Evolutionary conservation across 2,888 invertebrate species (phyloP), one percentile per base, ranked within the genome.

Genomic region (Acrobasis suavella): DNA sequence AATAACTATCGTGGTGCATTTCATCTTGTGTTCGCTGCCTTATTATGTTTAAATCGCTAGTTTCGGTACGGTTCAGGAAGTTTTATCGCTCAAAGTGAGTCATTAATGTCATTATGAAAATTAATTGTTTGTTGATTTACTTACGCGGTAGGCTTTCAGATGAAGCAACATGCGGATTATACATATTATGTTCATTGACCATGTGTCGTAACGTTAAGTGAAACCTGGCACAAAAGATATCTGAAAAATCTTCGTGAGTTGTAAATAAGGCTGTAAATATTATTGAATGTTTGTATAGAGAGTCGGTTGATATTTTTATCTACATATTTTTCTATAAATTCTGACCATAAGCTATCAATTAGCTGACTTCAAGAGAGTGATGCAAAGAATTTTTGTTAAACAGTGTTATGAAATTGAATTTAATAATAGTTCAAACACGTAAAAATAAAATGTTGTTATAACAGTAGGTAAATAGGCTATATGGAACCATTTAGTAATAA

Each of bases 291-390:
- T 79, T 89, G 87, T 90, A 89, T 85, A 89, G 87, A 90, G 86
- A 89, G 81, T 76, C 68, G 74, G 75, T 72, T 80, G 76, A 88
- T 90, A 90, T 89, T 89, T 90, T 89, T 87, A 82, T 85, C 78
- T 71, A 82, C 80, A 79, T 89, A 89, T 89, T 89, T 90, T 90
- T 90, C 83, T 90, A 89, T 78, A 77, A 71, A 66, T 69, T 72
- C 65, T 73, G 76, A 78, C 74, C 75, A 74, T 73, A 71, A 70
- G 65, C 72, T 64, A 70, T 70, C 71, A 72, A 70, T 63, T 65
- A 50, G 10, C 50, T 46, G 37, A 50, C 16, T 52, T 54, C n/a
- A 50, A 42, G 55, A 42, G 58, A 64, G 51, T 64, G 65, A 62
- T 63, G 58, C 58, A 58, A 59, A 60, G 56, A 60, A 50, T 63